Evolutionary conservation across 2,113 vertebrate species (phyloP).

Genomic region (Nestor notabilis): DNA sequence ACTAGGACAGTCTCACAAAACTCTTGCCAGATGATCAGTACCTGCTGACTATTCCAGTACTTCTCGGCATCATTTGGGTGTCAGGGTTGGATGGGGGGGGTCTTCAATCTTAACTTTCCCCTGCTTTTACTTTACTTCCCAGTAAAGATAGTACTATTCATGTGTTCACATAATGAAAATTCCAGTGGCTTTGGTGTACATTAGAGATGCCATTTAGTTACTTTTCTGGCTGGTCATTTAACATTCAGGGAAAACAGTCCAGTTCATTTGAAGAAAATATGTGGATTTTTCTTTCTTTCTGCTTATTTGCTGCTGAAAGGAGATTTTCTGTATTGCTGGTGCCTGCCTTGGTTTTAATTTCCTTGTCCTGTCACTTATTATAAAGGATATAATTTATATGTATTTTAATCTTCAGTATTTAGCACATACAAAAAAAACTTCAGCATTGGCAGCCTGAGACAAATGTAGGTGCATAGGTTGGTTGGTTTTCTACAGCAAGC

Average conservation of each 20-base stretch:
- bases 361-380: background rate
- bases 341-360: background rate
- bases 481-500: background rate
- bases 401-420: background rate
- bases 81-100: background rate
- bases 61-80: background rate
- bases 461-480: background rate
- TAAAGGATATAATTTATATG: fast-evolving
- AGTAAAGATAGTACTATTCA: too few species aligned
- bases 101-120: background rate
- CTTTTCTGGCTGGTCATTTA: background rate
- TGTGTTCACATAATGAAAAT: background rate
- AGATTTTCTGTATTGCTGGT: background rate
- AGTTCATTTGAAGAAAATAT: too few species aligned
- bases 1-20: background rate
- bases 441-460: background rate
- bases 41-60: background rate
- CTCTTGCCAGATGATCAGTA: too few species aligned
- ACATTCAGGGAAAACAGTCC: too few species aligned
- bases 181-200: background rate
- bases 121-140: background rate
- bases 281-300: background rate
- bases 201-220: background rate
- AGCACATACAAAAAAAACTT: background rate
- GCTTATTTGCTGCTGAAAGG: background rate